Evolutionary conservation across 2,888 invertebrate species (phyloP).

Genomic region (Apoderus coryli): DNA sequence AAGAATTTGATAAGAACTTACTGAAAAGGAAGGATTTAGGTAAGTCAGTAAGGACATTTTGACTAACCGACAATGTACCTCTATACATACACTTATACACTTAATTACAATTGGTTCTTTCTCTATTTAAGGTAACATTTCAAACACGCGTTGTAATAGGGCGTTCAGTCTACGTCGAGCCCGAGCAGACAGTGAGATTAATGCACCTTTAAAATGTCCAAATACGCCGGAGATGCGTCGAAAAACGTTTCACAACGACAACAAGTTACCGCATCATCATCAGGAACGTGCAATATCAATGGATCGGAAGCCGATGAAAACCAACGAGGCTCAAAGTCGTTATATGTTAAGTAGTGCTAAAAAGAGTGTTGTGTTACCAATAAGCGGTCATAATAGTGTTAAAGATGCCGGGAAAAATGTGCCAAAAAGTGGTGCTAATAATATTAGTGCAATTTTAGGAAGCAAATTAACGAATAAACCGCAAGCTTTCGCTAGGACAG

Average conservation of each 20-base stretch:
- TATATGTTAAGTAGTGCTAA: slow-evolving; percentile 28
- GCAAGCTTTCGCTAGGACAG: slow-evolving; percentile 40
- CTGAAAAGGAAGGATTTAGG: slow-evolving; percentile 28
- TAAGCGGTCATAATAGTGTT: slow-evolving; percentile 10
- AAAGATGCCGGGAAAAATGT: slow-evolving; percentile 19
- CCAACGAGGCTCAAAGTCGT: slow-evolving; percentile 30
- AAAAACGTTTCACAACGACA: slow-evolving; percentile 33
- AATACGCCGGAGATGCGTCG: slow-evolving; percentile 47
- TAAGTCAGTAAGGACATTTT: no score
- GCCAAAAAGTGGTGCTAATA: slow-evolving; percentile 33
- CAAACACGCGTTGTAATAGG: slow-evolving; percentile 53
- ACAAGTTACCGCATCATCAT: slow-evolving; percentile 20
- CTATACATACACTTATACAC: no score
- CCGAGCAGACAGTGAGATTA: slow-evolving; percentile 39
- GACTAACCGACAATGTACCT: no score
- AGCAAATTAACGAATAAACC: slow-evolving; percentile 26
- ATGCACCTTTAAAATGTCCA: slow-evolving; percentile 38
- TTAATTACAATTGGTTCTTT: no score
- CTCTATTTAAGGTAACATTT: no score
- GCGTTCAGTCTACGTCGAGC: slow-evolving; percentile 54
- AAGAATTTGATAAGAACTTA: slow-evolving; percentile 33
- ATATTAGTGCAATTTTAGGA: no score
- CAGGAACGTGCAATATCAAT: slow-evolving; percentile 31
- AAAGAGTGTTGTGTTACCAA: slow-evolving; percentile 22
- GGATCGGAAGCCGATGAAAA: slow-evolving; percentile 29